Evolutionary conservation across 1,140 invertebrate species (phyloP).

Genomic region (Cecropterus lyciades): DNA sequence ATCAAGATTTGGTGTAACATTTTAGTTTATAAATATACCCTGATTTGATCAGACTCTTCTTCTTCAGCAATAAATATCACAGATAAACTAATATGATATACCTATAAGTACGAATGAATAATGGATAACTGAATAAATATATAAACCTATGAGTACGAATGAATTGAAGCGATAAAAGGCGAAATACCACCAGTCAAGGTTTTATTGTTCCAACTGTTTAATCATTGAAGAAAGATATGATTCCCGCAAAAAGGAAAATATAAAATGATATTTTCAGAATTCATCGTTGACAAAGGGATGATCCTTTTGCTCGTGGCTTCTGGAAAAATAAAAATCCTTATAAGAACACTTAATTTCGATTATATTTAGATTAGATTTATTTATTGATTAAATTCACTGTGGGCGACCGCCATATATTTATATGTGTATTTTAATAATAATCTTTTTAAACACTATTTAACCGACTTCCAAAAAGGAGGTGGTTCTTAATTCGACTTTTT

Average conservation of each 20-base stretch:
- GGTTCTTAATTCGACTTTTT: too few species aligned
- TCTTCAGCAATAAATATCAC: background rate
- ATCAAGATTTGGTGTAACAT: too few species aligned
- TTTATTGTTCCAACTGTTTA: constrained; percentile 8
- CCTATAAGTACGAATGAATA: too few species aligned
- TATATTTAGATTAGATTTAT: constrained; percentile 3
- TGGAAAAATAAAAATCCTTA: constrained; percentile 39
- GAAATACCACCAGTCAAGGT: background rate
- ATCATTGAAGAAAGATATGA: constrained; percentile 14
- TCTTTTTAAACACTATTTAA: too few species aligned
- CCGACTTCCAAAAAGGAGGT: too few species aligned
- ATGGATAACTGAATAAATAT: too few species aligned
- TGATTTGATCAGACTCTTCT: too few species aligned
- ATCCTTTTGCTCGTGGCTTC: constrained; percentile 47
- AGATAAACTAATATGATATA: too few species aligned
- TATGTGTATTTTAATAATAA: too few species aligned
- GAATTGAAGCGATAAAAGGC: constrained; percentile 4
- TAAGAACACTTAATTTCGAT: constrained; percentile 7
- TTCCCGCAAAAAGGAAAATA: background rate
- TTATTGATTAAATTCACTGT: too few species aligned
- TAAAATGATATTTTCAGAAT: constrained; percentile 27
- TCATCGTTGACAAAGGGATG: constrained; percentile 50
- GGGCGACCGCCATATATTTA: too few species aligned
- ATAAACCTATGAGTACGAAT: background rate
- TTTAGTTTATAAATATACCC: too few species aligned